phyloP scores from a whole-genome alignment of 37 sponge, comb jelly and placozoan genomes.

The Geodia barretti region DNA sequence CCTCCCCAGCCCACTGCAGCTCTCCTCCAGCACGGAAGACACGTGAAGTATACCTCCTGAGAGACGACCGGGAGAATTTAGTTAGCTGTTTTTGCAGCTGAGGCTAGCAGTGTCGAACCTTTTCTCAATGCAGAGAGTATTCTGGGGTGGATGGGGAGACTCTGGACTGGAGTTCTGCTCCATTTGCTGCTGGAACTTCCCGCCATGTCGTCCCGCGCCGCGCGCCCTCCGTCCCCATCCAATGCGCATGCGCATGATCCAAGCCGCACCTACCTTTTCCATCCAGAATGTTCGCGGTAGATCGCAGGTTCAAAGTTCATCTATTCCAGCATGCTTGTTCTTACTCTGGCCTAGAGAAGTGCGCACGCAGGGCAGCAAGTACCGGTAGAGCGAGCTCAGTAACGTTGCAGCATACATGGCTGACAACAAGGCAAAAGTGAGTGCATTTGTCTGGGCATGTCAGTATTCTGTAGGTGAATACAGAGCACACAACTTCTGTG shows the following conservation, averaged over 20 bases:
- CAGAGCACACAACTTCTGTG: too few relatives aligned
- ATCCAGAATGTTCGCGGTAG: too few relatives aligned
- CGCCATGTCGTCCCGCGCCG: not conserved
- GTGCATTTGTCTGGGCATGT: not conserved
- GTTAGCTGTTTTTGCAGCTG: not conserved
- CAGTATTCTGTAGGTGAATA: too few relatives aligned
- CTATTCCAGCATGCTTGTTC: too few relatives aligned
- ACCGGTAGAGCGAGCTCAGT: too few relatives aligned
- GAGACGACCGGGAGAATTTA: not conserved
- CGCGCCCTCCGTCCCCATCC: too few relatives aligned
- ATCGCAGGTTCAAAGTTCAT: too few relatives aligned
- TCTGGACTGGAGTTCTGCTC: not conserved
- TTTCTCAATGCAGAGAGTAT: slow-evolving; percentile 38
- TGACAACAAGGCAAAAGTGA: not conserved
- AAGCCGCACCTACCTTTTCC: too few relatives aligned
- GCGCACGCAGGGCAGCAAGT: too few relatives aligned
- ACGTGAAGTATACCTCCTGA: slow-evolving; percentile 29
- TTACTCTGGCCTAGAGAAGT: too few relatives aligned
- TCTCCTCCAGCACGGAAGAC: slow-evolving; percentile 20
- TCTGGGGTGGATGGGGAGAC: slow-evolving; percentile 28
- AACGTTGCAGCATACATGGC: not conserved
- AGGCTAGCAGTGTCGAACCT: slow-evolving; percentile 2
- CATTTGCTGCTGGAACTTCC: not conserved
- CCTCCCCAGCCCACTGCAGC: slow-evolving; percentile 37
- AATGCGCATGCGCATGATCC: too few relatives aligned